Evolutionary conservation across 2,113 vertebrate species (phyloP).

Genomic region (Burhinus bistriatus): DNA sequence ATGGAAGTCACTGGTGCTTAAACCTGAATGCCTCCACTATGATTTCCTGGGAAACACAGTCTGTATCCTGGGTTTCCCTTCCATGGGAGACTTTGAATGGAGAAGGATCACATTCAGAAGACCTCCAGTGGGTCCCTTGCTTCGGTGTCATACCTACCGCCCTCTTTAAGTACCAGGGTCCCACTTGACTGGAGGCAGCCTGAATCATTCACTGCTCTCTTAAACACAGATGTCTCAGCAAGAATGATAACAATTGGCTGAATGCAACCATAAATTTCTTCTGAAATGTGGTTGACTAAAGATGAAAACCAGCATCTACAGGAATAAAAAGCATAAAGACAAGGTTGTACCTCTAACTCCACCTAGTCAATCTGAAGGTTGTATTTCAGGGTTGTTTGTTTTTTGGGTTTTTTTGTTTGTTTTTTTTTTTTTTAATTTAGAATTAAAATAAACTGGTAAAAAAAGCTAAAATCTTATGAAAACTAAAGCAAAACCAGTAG

Average conservation of each 20-base stretch:
- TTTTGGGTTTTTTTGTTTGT: background rate
- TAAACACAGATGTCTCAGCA: background rate
- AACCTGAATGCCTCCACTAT: background rate
- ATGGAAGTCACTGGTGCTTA: background rate
- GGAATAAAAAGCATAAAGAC: background rate
- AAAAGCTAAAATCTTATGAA: background rate
- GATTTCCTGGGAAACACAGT: background rate
- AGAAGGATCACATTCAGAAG: background rate
- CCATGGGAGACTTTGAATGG: background rate
- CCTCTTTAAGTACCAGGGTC: no score
- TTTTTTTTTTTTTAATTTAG: background rate
- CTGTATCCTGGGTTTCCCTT: background rate
- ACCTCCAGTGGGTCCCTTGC: background rate
- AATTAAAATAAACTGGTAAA: background rate
- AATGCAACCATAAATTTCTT: background rate
- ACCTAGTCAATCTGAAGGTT: background rate
- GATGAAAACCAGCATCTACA: background rate
- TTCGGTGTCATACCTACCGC: accelerated
- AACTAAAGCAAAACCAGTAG: background rate
- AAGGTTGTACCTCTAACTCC: background rate
- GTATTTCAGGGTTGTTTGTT: background rate
- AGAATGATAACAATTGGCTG: background rate
- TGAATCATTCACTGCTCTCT: background rate
- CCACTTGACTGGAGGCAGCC: background rate
- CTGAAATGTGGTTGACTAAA: background rate